A percentile compares a stretch with the other conserved stretches of the same genome.
Evolutionary conservation across 2,113 vertebrate genomes (phyloP).

Genomic region (Psilopsiagon aurifrons): DNA sequence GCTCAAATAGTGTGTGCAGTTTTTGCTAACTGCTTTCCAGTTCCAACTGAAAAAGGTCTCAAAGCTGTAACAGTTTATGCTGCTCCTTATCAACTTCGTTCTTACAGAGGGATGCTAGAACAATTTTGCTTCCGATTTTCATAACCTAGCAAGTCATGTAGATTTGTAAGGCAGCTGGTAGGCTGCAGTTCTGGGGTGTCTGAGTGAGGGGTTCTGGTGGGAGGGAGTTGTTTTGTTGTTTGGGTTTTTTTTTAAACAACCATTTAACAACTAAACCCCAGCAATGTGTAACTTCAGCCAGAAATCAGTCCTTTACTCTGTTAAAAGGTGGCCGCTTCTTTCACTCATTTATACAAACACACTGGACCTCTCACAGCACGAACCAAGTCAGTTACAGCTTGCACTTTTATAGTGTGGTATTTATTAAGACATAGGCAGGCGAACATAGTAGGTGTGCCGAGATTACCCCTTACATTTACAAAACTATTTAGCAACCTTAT

Average conservation of each 20-base stretch:
- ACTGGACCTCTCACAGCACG: background rate
- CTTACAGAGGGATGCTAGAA: background rate
- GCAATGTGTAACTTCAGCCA: background rate
- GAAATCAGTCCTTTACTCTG: background rate
- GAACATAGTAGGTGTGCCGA: background rate
- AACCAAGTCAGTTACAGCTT: background rate
- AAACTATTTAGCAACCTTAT: background rate
- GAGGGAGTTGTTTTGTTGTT: background rate
- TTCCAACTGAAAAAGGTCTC: background rate
- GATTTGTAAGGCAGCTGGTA: background rate
- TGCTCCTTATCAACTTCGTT: background rate
- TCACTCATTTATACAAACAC: background rate
- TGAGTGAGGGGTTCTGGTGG: rapidly evolving
- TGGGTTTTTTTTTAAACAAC: background rate
- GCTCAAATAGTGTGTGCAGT: background rate
- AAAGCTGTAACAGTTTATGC: background rate
- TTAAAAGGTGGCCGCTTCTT: background rate
- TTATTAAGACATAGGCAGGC: background rate
- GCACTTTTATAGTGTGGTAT: background rate
- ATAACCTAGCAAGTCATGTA: background rate
- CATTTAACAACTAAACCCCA: background rate
- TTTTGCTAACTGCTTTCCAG: background rate
- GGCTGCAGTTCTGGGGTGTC: background rate
- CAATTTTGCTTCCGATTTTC: background rate
- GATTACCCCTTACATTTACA: background rate